Base-by-base conservation (phyloP, 2,113 vertebrate genomes). In the Nycticebus coucang region DNA sequence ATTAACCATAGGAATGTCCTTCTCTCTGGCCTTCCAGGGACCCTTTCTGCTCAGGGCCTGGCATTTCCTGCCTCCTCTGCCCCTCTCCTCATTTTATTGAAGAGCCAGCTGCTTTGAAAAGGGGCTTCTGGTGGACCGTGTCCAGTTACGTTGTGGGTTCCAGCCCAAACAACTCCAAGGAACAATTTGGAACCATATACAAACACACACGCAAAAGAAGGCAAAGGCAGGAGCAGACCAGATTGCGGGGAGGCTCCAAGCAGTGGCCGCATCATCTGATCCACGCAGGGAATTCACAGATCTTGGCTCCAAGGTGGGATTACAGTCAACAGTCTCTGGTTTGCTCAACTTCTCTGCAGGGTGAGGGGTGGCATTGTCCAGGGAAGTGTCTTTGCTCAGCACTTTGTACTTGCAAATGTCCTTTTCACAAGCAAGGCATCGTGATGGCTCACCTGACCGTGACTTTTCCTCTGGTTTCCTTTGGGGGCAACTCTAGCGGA, bases 291-390 rank as follows among this genome's bases (percentile, higher is more conserved):
- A n/a, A n/a, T 55, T 17, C 45, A 2, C 22, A 21, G 45, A 35
- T 41, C 41, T 62, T 19, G 71, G 30, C 26, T 66, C 62, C 37
- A 66, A 77, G 45, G 26, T 9, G 18, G 30, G 37, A 14, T 35
- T 41, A 4, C 0, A 4, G 33, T 19, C 21, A 41, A 1, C 0
- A 1, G 13, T 37, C 6, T 19, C 60, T 45, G 50, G 62, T 37
- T 41, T 45, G 1, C 2, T 37, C 45, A 1, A 7, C 1, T 30
- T 55, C 66, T 12, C 11, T 60, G 53, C 57, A 14, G 37, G 33
- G 1, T 2, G 10, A 60, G 35, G 45, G 18, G 50, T 35, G 50
- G 60, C 14, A 15, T 10, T 26, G 22, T 55, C 24, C 35, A 57
- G 13, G 59, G 21, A 0, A 4, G 37, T 12, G 15, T 5, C 30